Base-by-base conservation (phyloP, 2,888 invertebrate species). In the Temnothorax rugatulus region DNA sequence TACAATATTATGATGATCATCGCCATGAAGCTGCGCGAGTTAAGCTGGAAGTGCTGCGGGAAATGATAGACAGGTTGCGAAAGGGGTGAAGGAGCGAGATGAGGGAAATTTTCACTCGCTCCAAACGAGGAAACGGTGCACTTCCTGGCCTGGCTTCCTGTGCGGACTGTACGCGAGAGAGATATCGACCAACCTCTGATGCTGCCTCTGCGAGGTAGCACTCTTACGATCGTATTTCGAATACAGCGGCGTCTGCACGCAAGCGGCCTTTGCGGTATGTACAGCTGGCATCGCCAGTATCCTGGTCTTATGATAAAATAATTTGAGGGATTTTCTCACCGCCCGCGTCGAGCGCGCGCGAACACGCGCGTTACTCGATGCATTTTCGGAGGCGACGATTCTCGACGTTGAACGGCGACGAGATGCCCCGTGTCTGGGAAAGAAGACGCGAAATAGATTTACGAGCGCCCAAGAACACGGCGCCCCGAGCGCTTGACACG, bases 171-270 rank as follows among this genome's bases (percentile, higher is more conserved):
- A 90, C 90, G 9, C 69, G 34, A 68, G 74, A 83, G 69, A 87
- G 83, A 81, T 91, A 91, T 92, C 90, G 92, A 91, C 86, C 90
- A 84, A 84, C 59, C 52, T 76, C 69, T 38, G 73, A 81, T 74
- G 81, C 83, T 68, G 63, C 77, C 66, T 75, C 54, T 38, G 68
- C 73, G 59, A 64, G 76, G 68, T 57, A 87, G 68, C 63, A 87
- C 91, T 88, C 88, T 90, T 90, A 91, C 83, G 85, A 90, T 89
- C 87, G 75, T 83, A 83, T 88, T 88, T 88, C 87, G 85, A 87
- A 87, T 81, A 76, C 61, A 52, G n/a, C 21, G 44, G 18, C 47
- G 76, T 82, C 77, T 68, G 52, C 61, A 71, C 82, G 74, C 52
- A 54, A 83, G 11, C 71, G n/a, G 41, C 25, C 76, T 54, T 29